Base-by-base conservation (phyloP, 2,797 vertebrate species). In the Melopsittacus undulatus region DNA sequence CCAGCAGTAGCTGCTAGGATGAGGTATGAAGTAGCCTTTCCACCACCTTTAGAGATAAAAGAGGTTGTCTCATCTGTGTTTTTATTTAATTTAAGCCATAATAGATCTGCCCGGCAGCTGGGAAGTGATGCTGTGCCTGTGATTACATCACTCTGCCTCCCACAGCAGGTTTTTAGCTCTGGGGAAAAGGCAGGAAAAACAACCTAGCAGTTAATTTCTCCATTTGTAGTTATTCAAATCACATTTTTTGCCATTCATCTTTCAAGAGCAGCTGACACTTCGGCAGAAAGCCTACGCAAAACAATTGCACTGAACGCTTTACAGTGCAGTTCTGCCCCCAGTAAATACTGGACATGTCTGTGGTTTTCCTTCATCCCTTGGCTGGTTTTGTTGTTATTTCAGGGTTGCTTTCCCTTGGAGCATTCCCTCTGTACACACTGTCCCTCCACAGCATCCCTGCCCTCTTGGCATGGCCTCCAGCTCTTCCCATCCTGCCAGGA, bases 31-130 rank as follows among this genome's bases (percentile, higher is more conserved):
- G 92, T 96, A 95, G 96, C 92, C 95, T 97, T 96, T 96, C 83
- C 46, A 83, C 85, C 87, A 96, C 95, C 95, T 97, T 97, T 96
- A 82, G 92, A 97, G 94, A 92, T 94, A 96, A 98, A 97, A 95
- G 94, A 94, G 95, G 96, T 96, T 97, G 94, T 97, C 96, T 97
- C 96, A 92, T 94, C 94, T 88, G 62, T 97, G 97, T 95, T 97
- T 98, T 97, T 97, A 96, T 97, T 97, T 98, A 97, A 98, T 98
- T 98, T 97, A 93, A 96, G 92, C 97, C 97, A 95, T 97, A 98
- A 97, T 97, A 96, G 96, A 97, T 96, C 97, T 98, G 97, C 97
- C 78, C 43, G 16, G 95, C 97, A 97, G 94, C 97, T 96, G 95
- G 96, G 95, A 98, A 97, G 96, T 94, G 97, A 96, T 98, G 96